phyloP scores from a whole-genome alignment of 2,888 invertebrate species.

The Venusia cambrica region DNA sequence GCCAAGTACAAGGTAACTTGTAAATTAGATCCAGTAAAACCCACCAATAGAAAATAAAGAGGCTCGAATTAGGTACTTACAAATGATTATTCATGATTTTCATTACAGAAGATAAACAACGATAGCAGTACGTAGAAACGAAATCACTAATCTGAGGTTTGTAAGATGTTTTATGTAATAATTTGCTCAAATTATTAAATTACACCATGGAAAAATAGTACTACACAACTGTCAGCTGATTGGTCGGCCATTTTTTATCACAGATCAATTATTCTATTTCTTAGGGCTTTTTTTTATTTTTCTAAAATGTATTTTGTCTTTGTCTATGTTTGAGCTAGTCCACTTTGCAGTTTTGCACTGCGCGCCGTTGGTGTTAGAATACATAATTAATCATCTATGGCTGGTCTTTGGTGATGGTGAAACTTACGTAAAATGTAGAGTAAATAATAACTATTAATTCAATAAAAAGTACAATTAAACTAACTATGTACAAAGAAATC shows the following conservation, averaged over 20 bases:
- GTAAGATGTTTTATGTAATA: slow-evolving; percentile 69
- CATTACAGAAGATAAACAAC: slow-evolving; percentile 36
- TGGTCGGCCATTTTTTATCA: slow-evolving; percentile 47
- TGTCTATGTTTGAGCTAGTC: slow-evolving; percentile 3
- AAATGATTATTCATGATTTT: slow-evolving; percentile 25
- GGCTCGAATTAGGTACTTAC: slow-evolving; percentile 37
- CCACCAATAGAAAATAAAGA: slow-evolving; percentile 16
- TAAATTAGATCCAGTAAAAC: slow-evolving; percentile 19
- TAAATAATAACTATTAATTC: no score
- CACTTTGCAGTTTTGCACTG: no score
- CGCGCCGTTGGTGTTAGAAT: no score
- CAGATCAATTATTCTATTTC: no score
- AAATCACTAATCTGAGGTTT: slow-evolving; percentile 35
- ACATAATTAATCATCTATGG: no score
- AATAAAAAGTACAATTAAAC: no score
- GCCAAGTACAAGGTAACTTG: slow-evolving; percentile 36
- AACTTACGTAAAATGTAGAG: no score
- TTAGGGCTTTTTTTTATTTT: slow-evolving; percentile 14
- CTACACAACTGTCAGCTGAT: slow-evolving; percentile 71
- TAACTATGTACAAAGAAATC: no score
- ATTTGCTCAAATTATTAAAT: slow-evolving; percentile 56
- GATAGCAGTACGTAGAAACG: slow-evolving; percentile 31
- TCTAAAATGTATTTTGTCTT: not conserved
- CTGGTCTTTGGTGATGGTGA: no score
- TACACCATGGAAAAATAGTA: slow-evolving; percentile 66